Evolutionary conservation across 2,888 invertebrate genomes (phyloP).

Genomic region (Lasioglossum morio): DNA sequence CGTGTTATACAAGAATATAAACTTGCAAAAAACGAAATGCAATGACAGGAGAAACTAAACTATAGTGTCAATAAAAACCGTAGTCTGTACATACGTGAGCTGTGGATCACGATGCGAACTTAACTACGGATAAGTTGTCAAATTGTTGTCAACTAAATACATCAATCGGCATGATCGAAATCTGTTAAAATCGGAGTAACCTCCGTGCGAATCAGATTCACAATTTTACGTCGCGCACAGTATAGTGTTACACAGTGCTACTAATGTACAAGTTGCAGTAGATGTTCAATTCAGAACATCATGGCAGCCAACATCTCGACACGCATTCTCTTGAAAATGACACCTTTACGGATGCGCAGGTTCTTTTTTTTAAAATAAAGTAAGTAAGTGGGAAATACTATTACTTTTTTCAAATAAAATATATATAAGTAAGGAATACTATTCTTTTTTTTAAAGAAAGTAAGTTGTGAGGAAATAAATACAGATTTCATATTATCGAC

Average conservation of each 20-base stretch:
- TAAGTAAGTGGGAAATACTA: too few species aligned
- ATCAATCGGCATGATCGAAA: constrained; percentile 57
- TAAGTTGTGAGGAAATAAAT: too few species aligned
- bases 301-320: constrained; percentile 24
- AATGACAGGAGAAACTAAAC: constrained; percentile 47
- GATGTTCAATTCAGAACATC: constrained; percentile 15
- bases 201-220: constrained; percentile 31
- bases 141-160: constrained; percentile 63
- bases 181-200: constrained; percentile 64
- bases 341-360: background rate
- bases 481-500: too few species aligned
- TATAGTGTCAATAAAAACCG: constrained; percentile 45
- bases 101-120: constrained; percentile 38
- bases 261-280: constrained; percentile 13
- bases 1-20: constrained; percentile 25
- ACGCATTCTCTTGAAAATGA: background rate
- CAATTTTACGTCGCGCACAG: background rate
- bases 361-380: too few species aligned
- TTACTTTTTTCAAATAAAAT: too few species aligned
- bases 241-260: constrained; percentile 4
- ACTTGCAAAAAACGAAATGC: constrained; percentile 33
- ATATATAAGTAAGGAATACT: too few species aligned
- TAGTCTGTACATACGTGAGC: constrained; percentile 54
- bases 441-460: too few species aligned
- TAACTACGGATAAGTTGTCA: constrained; percentile 35